phyloP scores from a whole-genome alignment of 2,888 invertebrate genomes.

The Enchytraeus crypticus region DNA sequence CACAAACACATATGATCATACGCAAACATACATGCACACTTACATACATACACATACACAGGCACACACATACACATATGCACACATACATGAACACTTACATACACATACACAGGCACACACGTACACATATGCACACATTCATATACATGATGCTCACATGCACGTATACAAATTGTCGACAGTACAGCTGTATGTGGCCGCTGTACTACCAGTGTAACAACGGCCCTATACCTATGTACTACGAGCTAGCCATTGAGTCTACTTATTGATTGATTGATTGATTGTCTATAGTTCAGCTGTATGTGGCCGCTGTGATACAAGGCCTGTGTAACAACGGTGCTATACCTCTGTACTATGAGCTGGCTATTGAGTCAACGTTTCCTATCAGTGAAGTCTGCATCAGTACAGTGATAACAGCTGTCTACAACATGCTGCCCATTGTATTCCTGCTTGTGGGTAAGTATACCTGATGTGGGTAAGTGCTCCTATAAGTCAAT shows the following conservation, averaged over 20 bases:
- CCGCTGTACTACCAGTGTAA: slow-evolving; percentile 18
- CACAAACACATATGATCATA: too few relatives aligned
- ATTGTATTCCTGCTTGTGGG: slow-evolving; percentile 23
- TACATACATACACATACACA: too few relatives aligned
- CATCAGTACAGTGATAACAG: slow-evolving; percentile 21
- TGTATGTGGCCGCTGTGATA: slow-evolving; percentile 15
- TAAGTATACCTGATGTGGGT: slow-evolving; percentile 25
- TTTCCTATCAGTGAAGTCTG: slow-evolving; percentile 25
- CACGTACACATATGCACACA: too few relatives aligned
- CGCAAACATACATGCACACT: too few relatives aligned
- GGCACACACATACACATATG: too few relatives aligned
- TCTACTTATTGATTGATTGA: slow-evolving; percentile 13
- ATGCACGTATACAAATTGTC: slow-evolving; percentile 3
- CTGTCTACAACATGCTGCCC: slow-evolving; percentile 24
- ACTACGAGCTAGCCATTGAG: slow-evolving; percentile 27
- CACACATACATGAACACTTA: background rate
- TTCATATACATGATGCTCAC: too few relatives aligned
- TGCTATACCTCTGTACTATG: slow-evolving; percentile 24
- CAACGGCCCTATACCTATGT: slow-evolving; percentile 25
- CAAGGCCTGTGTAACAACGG: slow-evolving; percentile 24
- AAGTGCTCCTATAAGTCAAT: slow-evolving; percentile 9
- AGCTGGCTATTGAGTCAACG: slow-evolving; percentile 25
- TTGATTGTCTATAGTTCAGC: slow-evolving; percentile 8
- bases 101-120: too few relatives aligned
- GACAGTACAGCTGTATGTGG: slow-evolving; percentile 17